These are phyloP conservation scores for Ivindomyrus marchei DNA, from an alignment of 2,113 vertebrate species.

Conservation along the genomic window DNA sequence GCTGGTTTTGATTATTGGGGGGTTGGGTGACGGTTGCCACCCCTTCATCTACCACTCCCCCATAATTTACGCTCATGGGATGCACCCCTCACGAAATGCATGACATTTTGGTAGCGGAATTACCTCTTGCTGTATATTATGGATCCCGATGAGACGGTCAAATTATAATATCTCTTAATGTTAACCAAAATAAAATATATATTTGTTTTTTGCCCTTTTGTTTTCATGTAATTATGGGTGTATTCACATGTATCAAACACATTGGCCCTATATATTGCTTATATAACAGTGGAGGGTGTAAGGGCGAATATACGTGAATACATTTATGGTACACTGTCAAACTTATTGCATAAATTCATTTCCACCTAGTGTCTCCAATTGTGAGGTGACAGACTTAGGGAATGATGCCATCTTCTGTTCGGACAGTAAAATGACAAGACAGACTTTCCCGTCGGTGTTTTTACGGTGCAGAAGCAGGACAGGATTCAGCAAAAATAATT, in stretches of 20 bases:
- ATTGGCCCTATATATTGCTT: neutral
- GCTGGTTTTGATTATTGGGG: neutral
- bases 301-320: neutral
- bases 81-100: neutral
- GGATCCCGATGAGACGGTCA: neutral
- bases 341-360: neutral
- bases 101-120: neutral
- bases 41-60: no score
- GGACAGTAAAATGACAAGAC: neutral
- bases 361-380: neutral
- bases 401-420: constrained; percentile 5
- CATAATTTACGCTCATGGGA: neutral
- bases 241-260: neutral
- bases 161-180: neutral
- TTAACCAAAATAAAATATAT: neutral
- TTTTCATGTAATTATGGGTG: neutral
- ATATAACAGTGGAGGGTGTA: neutral
- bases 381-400: neutral
- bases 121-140: neutral
- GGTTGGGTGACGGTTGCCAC: neutral
- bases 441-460: neutral
- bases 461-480: neutral
- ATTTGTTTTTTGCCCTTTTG: neutral
- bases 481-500: neutral
- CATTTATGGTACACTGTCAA: neutral